Evolutionary conservation across 1,140 invertebrate species (phyloP).

Genomic region (Macrosteles quadrilineatus): DNA sequence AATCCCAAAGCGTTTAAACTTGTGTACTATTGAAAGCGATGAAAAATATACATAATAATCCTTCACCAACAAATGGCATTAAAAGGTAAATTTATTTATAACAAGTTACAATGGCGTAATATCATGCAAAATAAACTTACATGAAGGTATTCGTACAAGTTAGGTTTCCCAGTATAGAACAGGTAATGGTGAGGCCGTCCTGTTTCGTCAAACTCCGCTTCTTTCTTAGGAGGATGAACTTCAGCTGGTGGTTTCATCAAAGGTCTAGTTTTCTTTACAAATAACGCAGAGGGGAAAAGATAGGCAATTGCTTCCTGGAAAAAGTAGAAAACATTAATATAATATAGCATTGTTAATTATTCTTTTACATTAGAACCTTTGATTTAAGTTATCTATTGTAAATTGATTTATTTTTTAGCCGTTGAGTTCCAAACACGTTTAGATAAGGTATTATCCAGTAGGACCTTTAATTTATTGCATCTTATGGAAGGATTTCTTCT

Average conservation of each 20-base stretch:
- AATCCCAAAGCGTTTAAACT: too few species aligned
- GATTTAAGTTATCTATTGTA: too few species aligned
- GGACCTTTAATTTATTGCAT: too few species aligned
- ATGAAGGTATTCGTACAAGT: slow-evolving; percentile 80
- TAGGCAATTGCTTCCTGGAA: slow-evolving; percentile 84
- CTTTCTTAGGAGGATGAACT: slow-evolving; percentile 82
- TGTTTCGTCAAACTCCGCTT: slow-evolving; percentile 84
- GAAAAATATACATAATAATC: too few species aligned
- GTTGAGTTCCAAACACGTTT: too few species aligned
- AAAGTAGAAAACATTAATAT: slow-evolving; percentile 19
- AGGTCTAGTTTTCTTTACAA: slow-evolving; percentile 77
- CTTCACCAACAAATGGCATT: too few species aligned
- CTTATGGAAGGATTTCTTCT: too few species aligned
- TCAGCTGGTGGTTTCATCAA: slow-evolving; percentile 84
- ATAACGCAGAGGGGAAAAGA: slow-evolving; percentile 89
- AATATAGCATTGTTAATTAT: neutral
- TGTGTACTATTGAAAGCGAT: too few species aligned
- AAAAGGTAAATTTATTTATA: too few species aligned
- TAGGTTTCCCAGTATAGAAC: slow-evolving; percentile 86
- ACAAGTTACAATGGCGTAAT: too few species aligned
- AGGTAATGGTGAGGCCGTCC: slow-evolving; percentile 86
- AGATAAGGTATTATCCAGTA: too few species aligned
- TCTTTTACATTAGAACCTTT: neutral
- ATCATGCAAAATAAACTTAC: slow-evolving; percentile 65
- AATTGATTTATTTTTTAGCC: too few species aligned